Conservation (phyloP, 2,888 invertebrate genomes). For the Pomacea canaliculata region DNA sequence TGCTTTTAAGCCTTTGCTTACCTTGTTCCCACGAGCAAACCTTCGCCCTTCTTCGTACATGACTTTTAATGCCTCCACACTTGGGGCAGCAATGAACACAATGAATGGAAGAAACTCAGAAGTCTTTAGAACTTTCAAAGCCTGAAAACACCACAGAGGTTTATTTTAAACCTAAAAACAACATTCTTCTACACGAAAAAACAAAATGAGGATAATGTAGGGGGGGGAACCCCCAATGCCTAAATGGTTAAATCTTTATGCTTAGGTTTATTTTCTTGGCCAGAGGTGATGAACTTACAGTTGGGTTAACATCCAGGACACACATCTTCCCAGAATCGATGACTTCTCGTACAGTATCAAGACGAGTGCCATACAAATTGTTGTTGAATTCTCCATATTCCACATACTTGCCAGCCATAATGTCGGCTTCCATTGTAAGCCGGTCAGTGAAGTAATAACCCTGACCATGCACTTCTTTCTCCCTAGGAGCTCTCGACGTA, state of each 20-base stretch:
- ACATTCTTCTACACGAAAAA: too few relatives aligned
- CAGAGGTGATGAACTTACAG: slow-evolving; percentile 58
- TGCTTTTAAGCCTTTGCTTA: slow-evolving; percentile 29
- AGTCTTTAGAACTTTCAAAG: slow-evolving; percentile 89
- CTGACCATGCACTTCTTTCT: slow-evolving; percentile 95
- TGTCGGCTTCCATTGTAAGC: slow-evolving; percentile 95
- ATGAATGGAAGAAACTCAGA: slow-evolving; percentile 98
- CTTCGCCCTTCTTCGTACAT: slow-evolving; percentile 67
- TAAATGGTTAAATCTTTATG: too few relatives aligned
- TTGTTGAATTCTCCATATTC: slow-evolving; percentile 98
- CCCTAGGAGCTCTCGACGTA: slow-evolving; percentile 92
- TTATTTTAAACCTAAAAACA: too few relatives aligned
- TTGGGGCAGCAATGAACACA: slow-evolving; percentile 96
- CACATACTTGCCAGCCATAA: slow-evolving; percentile 91
- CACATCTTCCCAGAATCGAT: slow-evolving; percentile 97
- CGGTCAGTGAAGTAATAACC: slow-evolving; percentile 98
- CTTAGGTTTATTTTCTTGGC: too few relatives aligned
- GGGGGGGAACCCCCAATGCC: too few relatives aligned
- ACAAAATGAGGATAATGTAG: too few relatives aligned
- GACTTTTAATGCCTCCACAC: slow-evolving; percentile 81
- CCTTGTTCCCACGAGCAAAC: slow-evolving; percentile 46
- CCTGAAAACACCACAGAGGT: slow-evolving; percentile 72
- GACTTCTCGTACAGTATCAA: slow-evolving; percentile 93
- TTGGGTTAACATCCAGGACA: slow-evolving; percentile 94
- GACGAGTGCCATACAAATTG: slow-evolving; percentile 94